These are phyloP conservation scores for Chloroceryle inda DNA, from an alignment of 2,797 vertebrate species.

Conservation along the genomic window DNA sequence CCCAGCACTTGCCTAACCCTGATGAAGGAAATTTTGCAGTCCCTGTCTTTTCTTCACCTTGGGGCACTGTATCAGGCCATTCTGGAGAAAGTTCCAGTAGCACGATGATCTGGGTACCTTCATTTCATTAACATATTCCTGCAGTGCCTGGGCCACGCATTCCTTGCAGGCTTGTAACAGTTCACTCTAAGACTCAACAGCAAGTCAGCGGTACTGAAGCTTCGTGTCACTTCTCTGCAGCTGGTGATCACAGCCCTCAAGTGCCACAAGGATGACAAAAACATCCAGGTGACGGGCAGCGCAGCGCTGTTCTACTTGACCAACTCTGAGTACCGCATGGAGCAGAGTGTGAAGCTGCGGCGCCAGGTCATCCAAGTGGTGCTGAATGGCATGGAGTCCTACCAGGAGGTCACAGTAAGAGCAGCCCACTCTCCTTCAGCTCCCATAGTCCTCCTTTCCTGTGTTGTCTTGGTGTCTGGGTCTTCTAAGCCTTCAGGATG, in stretches of 20 bases:
- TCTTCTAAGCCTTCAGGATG: neutral
- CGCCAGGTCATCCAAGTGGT: constrained; percentile 96
- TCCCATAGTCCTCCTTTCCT: neutral
- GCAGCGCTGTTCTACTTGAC: constrained; percentile 97
- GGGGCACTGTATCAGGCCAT: neutral
- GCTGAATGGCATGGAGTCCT: constrained; percentile 97
- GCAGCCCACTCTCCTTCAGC: neutral
- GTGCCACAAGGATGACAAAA: constrained; percentile 97
- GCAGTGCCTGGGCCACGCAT: accelerated
- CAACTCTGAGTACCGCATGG: constrained; percentile 92
- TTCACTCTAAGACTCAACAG: neutral
- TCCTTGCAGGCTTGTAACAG: neutral
- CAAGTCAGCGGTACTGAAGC: neutral
- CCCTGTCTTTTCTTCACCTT: neutral
- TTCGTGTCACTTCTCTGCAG: constrained; percentile 73
- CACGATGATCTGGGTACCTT: accelerated
- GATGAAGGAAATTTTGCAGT: neutral
- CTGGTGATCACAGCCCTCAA: constrained; percentile 95
- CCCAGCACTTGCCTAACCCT: neutral
- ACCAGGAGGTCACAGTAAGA: constrained; percentile 98
- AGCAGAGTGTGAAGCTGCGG: constrained; percentile 92
- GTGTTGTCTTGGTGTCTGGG: neutral
- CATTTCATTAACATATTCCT: neutral
- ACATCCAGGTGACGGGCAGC: constrained; percentile 96
- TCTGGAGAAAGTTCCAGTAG: neutral